These are phyloP conservation scores for Gavialis gangeticus DNA, from an alignment of 2,113 vertebrate species.

Conservation along the genomic window DNA sequence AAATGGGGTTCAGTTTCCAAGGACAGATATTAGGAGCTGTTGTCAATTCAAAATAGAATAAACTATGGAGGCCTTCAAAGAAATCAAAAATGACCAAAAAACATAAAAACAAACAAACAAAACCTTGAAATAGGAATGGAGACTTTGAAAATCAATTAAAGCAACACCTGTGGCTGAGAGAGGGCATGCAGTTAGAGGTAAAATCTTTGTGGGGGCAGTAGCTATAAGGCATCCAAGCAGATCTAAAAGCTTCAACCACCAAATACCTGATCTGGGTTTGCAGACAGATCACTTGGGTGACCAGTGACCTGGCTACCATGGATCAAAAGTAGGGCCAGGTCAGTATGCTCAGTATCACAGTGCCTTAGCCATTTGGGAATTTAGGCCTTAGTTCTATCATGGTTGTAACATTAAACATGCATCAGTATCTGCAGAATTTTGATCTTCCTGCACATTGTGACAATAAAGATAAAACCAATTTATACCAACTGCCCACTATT, in stretches of 20 bases:
- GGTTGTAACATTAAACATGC: not conserved
- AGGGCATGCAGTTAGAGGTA: not conserved
- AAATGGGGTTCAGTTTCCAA: not conserved
- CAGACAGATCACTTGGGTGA: not conserved
- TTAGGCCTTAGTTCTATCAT: not conserved
- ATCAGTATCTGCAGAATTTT: not conserved
- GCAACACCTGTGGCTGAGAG: too few species aligned
- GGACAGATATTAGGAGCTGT: not conserved
- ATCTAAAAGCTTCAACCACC: not conserved
- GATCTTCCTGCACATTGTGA: not conserved
- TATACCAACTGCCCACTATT: not conserved
- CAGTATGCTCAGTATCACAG: too few species aligned
- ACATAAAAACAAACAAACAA: too few species aligned
- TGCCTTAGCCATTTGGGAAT: too few species aligned
- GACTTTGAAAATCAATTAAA: too few species aligned
- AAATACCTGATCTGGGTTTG: not conserved
- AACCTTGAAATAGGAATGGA: too few species aligned
- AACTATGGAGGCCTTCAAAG: too few species aligned
- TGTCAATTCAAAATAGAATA: too few species aligned
- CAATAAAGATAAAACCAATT: not conserved
- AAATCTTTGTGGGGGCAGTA: not conserved
- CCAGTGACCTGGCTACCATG: not conserved
- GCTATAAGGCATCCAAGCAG: not conserved
- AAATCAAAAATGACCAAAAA: too few species aligned
- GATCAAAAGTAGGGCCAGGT: not conserved